Evolutionary conservation across 2,888 invertebrate genomes (phyloP).

Genomic region (Drepana falcataria): DNA sequence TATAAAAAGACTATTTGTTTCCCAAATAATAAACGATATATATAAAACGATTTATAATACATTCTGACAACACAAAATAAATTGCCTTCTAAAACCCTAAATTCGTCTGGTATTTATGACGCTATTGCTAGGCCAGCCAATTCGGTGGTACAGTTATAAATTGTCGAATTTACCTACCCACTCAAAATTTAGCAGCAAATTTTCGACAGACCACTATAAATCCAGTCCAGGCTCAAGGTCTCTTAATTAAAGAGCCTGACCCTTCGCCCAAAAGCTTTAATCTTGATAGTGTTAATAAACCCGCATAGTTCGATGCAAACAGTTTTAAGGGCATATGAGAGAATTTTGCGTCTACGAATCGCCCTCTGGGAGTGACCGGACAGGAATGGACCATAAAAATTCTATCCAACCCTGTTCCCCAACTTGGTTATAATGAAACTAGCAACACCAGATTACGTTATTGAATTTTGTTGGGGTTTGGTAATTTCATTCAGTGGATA

Average conservation of each 20-base stretch:
- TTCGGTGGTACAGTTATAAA: constrained; percentile 6
- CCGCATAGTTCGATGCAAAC: constrained; percentile 36
- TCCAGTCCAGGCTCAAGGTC: constrained; percentile 44
- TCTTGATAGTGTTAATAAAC: constrained; percentile 57
- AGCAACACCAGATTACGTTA: not conserved
- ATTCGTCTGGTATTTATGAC: not conserved
- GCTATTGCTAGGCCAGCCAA: not conserved
- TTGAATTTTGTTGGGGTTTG: not conserved
- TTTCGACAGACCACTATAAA: constrained; percentile 45
- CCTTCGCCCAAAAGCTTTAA: constrained; percentile 49
- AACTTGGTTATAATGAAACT: constrained; percentile 5
- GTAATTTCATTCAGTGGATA: not conserved
- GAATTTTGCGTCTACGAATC: constrained; percentile 11
- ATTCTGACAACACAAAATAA: not conserved
- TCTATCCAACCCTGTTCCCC: constrained; percentile 7
- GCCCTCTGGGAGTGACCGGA: constrained; percentile 9
- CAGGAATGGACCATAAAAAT: constrained; percentile 16
- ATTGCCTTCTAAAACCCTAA: not conserved
- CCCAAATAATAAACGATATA: too few relatives aligned
- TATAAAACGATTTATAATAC: not conserved
- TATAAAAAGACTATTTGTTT: too few relatives aligned
- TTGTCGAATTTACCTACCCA: constrained; percentile 6
- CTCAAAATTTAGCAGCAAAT: constrained; percentile 31
- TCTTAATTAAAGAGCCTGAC: constrained; percentile 56
- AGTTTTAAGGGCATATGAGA: constrained; percentile 16